These are phyloP conservation scores for Neolamprologus hecqui DNA, from an alignment of 2,113 vertebrate species.

Conservation along the genomic window DNA sequence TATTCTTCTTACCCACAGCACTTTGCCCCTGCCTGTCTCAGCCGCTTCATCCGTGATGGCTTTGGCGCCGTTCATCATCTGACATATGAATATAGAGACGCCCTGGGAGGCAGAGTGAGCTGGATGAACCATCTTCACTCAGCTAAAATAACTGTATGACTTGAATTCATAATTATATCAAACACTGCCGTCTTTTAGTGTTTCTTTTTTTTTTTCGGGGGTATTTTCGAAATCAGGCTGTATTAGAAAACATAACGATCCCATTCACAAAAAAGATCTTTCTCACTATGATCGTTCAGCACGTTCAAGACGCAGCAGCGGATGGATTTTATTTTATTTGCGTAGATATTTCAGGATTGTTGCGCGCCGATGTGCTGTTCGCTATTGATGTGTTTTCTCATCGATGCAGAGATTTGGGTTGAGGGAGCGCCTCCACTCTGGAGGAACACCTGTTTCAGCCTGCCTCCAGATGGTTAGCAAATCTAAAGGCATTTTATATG, in stretches of 20 bases:
- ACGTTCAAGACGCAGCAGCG: not conserved
- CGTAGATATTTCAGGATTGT: not conserved
- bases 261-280: not conserved
- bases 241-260: not conserved
- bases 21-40: slow-evolving; percentile 33
- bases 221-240: not conserved
- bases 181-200: not conserved
- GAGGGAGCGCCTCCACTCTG: slow-evolving; percentile 47
- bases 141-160: slow-evolving; percentile 11
- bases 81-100: slow-evolving; percentile 22
- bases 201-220: not conserved
- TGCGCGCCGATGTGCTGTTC: not conserved
- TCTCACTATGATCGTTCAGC: not conserved
- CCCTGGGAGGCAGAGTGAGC: slow-evolving; percentile 8
- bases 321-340: not conserved
- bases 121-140: not conserved
- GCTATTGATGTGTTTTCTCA: slow-evolving; percentile 48
- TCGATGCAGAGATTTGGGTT: slow-evolving; percentile 43
- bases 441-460: slow-evolving; percentile 61
- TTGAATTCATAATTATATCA: slow-evolving; percentile 18
- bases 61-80: slow-evolving; percentile 3
- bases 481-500: slow-evolving; percentile 63
- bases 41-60: slow-evolving; percentile 1
- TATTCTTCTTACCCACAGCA: slow-evolving; percentile 15
- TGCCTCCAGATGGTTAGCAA: slow-evolving; percentile 63